These are phyloP conservation scores for Tenodera sinensis DNA, from an alignment of 2,888 invertebrate species.

Conservation along the genomic window DNA sequence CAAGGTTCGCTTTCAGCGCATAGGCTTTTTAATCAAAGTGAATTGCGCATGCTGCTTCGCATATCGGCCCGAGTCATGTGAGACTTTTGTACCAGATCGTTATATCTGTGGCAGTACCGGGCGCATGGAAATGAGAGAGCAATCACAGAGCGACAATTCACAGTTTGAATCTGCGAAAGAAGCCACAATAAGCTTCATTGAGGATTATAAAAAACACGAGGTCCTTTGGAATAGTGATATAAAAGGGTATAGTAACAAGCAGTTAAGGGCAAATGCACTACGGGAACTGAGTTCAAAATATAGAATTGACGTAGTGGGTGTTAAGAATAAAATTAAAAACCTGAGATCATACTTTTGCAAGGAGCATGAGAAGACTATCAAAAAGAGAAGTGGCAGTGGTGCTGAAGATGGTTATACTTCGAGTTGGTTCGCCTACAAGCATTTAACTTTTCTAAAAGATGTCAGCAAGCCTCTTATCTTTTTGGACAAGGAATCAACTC, in stretches of 20 bases:
- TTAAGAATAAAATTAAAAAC: neutral
- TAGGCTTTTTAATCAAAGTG: too few species aligned
- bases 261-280: neutral
- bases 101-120: too few species aligned
- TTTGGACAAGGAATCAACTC: too few species aligned
- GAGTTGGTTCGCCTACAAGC: conserved; percentile 1
- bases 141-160: too few species aligned
- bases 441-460: conserved; percentile 1
- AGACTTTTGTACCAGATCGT: too few species aligned
- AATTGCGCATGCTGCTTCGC: too few species aligned
- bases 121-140: too few species aligned
- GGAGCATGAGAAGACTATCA: neutral
- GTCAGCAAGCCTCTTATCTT: too few species aligned
- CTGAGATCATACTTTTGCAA: neutral
- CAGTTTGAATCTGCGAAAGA: neutral
- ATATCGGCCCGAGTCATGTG: too few species aligned
- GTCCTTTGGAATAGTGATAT: neutral
- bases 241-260: neutral
- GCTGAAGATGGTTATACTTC: neutral
- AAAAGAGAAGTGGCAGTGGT: neutral
- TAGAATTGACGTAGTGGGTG: neutral
- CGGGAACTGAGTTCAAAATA: neutral
- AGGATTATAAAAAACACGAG: neutral
- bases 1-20: too few species aligned
- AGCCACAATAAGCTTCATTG: neutral